phyloP scores from a whole-genome alignment of 2,888 invertebrate species.

The Agonopterix alstromeriana region DNA sequence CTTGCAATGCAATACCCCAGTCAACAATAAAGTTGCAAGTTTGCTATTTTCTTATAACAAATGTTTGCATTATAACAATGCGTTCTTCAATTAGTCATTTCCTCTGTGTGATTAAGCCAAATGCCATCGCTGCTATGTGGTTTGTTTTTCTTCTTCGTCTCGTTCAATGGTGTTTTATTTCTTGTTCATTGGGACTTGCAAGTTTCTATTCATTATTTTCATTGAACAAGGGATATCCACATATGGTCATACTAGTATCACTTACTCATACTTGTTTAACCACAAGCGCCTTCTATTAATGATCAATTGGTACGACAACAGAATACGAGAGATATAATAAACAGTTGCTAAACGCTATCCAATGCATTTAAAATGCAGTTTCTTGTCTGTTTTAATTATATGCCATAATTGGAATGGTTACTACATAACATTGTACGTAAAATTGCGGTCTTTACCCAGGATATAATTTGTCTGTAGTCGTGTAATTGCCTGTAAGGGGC shows the following conservation, averaged over 20 bases:
- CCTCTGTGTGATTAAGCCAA: slow-evolving; percentile 25
- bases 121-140: slow-evolving; percentile 5
- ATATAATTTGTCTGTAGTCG: slow-evolving; percentile 37
- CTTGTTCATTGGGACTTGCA: slow-evolving; percentile 23
- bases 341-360: slow-evolving; percentile 7
- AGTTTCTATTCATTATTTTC: slow-evolving; percentile 50
- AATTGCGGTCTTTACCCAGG: slow-evolving; percentile 31
- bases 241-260: slow-evolving; percentile 26
- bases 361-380: slow-evolving; percentile 24
- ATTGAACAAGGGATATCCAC: slow-evolving; percentile 53
- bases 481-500: slow-evolving; percentile 34
- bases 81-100: slow-evolving; percentile 30
- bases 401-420: slow-evolving; percentile 31
- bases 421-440: slow-evolving; percentile 29
- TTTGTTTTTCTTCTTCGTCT: slow-evolving; percentile 25
- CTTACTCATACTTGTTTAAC: slow-evolving; percentile 40
- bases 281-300: slow-evolving; percentile 30
- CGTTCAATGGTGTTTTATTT: slow-evolving; percentile 25
- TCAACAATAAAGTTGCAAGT: too few relatives aligned
- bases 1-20: too few relatives aligned
- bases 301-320: slow-evolving; percentile 27
- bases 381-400: slow-evolving; percentile 40
- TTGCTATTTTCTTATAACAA: neutral
- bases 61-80: neutral
- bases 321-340: slow-evolving; percentile 18